Percentiles rank a stretch among this genome's conserved stretches.
Conservation (phyloP, 2,113 vertebrate species). For the Enhydra lutris region DNA sequence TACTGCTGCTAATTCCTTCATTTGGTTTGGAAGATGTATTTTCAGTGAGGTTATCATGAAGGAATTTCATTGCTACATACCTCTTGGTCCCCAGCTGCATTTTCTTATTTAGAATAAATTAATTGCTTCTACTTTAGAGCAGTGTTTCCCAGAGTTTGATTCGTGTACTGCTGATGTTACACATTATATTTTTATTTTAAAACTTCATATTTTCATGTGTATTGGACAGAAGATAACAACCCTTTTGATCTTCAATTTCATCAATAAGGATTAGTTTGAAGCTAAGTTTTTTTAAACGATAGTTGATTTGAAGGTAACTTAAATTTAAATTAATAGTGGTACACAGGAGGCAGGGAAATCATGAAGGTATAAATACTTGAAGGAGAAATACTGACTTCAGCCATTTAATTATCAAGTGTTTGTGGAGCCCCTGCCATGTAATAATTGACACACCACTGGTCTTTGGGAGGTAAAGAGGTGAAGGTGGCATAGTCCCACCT, state of each 20-base stretch:
- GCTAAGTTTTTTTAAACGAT: not conserved
- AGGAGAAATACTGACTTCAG: not conserved
- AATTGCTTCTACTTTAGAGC: not conserved
- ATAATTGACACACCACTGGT: not conserved
- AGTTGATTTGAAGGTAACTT: not conserved
- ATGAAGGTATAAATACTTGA: not conserved
- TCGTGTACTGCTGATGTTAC: not conserved
- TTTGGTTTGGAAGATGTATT: not conserved
- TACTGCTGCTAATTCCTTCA: slow-evolving; percentile 51
- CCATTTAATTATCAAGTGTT: not conserved
- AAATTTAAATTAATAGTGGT: not conserved
- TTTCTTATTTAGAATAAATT: slow-evolving; percentile 16
- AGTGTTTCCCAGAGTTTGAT: not conserved
- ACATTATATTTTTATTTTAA: not conserved
- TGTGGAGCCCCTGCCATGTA: not conserved
- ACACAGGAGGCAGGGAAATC: not conserved
- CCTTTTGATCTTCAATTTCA: not conserved
- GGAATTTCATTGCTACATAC: not conserved
- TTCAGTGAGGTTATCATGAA: not conserved
- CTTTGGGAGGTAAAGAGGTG: not conserved
- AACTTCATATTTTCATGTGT: not conserved
- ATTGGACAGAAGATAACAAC: not conserved
- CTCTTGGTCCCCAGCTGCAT: not conserved
- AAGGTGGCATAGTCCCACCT: not conserved
- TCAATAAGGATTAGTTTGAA: not conserved